Conservation (phyloP, 2,113 vertebrate species). For the Pipra filicauda region DNA sequence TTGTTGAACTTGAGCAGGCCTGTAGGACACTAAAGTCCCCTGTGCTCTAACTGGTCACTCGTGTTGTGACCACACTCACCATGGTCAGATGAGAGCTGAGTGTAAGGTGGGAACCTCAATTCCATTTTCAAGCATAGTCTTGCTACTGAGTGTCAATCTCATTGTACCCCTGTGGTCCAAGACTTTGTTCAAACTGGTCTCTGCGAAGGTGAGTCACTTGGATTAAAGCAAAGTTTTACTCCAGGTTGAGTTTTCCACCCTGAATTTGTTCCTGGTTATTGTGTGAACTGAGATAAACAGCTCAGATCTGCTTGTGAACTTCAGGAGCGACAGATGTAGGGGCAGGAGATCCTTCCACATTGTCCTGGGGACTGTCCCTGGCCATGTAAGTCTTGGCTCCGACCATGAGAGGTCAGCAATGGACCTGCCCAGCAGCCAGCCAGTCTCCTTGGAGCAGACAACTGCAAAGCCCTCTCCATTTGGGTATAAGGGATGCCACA, state of each 20-base stretch:
- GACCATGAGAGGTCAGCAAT: constrained; percentile 60
- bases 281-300: background rate
- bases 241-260: background rate
- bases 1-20: background rate
- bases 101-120: background rate
- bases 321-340: background rate
- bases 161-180: background rate
- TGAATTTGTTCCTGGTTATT: background rate
- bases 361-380: background rate
- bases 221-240: background rate
- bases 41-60: background rate
- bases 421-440: constrained; percentile 12
- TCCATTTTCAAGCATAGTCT: background rate
- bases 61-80: background rate
- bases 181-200: background rate
- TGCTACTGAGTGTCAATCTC: background rate
- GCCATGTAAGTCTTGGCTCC: constrained; percentile 1
- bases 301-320: background rate
- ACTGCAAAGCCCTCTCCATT: background rate
- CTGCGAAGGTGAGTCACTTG: background rate
- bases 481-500: background rate
- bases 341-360: background rate
- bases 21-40: accelerated
- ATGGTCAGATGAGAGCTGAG: background rate
- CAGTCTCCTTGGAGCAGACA: background rate